Conservation (phyloP, 2,888 invertebrate genomes). For the Drepana falcataria region DNA sequence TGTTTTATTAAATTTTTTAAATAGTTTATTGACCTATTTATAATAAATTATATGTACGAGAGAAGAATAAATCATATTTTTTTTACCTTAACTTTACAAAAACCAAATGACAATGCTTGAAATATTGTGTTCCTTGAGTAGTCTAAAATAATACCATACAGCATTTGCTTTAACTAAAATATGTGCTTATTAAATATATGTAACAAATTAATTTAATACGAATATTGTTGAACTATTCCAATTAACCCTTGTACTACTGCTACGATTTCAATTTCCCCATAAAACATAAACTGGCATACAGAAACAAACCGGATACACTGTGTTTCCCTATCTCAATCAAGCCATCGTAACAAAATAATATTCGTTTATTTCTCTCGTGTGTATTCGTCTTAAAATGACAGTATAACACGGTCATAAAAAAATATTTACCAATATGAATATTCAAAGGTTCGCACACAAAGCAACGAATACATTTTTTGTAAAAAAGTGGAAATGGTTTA, state of each 20-base stretch:
- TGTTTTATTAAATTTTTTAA: too few species aligned
- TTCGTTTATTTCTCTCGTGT: constrained; percentile 1
- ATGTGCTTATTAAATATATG: too few species aligned
- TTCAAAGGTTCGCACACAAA: constrained; percentile 35
- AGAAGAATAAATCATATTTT: too few species aligned
- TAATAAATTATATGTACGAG: too few species aligned
- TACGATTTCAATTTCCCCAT: neutral
- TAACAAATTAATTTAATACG: neutral
- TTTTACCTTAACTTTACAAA: too few species aligned
- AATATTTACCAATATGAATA: constrained; percentile 40
- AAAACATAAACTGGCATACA: neutral
- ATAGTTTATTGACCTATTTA: too few species aligned
- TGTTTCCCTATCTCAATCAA: constrained; percentile 1
- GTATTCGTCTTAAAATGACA: constrained; percentile 1
- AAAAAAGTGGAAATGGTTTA: constrained; percentile 29
- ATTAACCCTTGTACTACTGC: neutral
- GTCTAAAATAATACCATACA: too few species aligned
- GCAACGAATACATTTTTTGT: constrained; percentile 28
- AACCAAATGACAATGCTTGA: too few species aligned
- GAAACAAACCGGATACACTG: neutral
- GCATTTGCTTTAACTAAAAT: too few species aligned
- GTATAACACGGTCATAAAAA: constrained; percentile 15
- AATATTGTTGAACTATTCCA: neutral
- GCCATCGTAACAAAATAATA: constrained; percentile 1
- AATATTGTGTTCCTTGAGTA: too few species aligned